Evolutionary conservation across 2,113 vertebrate genomes (phyloP), one percentile per base, ranked within the genome.

Genomic region (Vidua macroura): DNA sequence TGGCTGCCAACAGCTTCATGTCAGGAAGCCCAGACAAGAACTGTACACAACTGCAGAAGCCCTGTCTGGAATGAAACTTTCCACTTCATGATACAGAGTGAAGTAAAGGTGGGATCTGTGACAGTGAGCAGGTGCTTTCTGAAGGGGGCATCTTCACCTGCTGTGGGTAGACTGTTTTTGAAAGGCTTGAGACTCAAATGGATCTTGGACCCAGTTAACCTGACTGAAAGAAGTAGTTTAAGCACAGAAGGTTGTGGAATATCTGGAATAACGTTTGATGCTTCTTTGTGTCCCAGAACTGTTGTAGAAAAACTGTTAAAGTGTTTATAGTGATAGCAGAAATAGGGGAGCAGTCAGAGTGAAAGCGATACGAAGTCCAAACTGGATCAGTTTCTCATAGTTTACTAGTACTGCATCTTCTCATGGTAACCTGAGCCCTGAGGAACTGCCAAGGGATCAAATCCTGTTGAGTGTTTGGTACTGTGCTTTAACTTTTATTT

Each of bases 61-160:
- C 98, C 99, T 16, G 93, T 97, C 41, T 99, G 99, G 98, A 98
- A 99, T 8, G 98, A 99, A 93, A 97, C 95, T 18, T 99, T 99
- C 96, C 94, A 80, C 82, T 99, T 98, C 52, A 52, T 97, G 81
- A 91, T 98, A 67, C 98, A 98, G 64, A 97, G 83, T 9, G 93
- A 91, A 59, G 97, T 98, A 23, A 99, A 99, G 98, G 98, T 99
- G 96, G 86, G 79, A 19, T 48, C 23, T 51, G 22, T 17, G 53
- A 9, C 1, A 27, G 13, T 10, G 67, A 66, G 35, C 55, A 64
- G 35, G 13, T 1, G 5, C 17, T 84, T 67, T 11, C 39, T 33
- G 2, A 35, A 81, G 19, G 24, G 22, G 39, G 6, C 8, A 18
- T 33, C 59, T 60, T 68, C 41, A 33, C 8, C 21, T 43, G 19